Base-by-base conservation (phyloP, 92 coral and sea anemone species). In the Palythoa heliodiscus region DNA sequence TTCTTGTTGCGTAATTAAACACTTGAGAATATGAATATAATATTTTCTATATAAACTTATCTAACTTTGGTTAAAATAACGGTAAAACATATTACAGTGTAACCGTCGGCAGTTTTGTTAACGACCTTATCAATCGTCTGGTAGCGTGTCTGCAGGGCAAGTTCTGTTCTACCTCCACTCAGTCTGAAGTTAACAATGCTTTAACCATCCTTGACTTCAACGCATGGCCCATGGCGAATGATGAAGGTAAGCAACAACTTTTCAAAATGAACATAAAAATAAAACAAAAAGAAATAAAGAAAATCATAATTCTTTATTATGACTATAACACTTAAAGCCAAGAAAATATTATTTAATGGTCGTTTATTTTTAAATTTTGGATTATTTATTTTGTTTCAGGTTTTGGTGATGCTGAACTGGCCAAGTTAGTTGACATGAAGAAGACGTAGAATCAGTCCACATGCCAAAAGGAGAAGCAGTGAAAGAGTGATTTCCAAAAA, bases 181-280 rank as follows among this genome's bases (percentile, higher is more conserved):
- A 58, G 66, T 58, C 22, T 6, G 22, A 58, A 20, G 66, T 58
- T 58, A 58, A 58, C 66, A 20, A 58, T 16, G 66, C 66, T 13
- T 58, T 22, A 20, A 58, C 66, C 66, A 58, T 58, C 66, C 66
- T 58, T 58, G 66, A 58, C 66, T 58, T 58, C 19, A 58, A 58
- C 2, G 66, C 66, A 22, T 58, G 66, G 66, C 66, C 66, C 66
- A 22, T 58, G 66, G 66, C 66, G 66, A 58, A 58, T 58, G 19
- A 22, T 58, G 66, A 58, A 58, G 66, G 66, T 58, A 58, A 58
- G 66, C 66, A 58, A 58, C 66, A 58, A 58, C 66, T 58, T 58
- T 58, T 58, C 19, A 58, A 58, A 58, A 58, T 58, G 66, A 58
- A 58, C 66, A 58, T 58, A 58, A 58, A 58, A 58, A 58, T 58